phyloP scores from a whole-genome alignment of 2,113 vertebrate species.

The Synodontis membranacea region DNA sequence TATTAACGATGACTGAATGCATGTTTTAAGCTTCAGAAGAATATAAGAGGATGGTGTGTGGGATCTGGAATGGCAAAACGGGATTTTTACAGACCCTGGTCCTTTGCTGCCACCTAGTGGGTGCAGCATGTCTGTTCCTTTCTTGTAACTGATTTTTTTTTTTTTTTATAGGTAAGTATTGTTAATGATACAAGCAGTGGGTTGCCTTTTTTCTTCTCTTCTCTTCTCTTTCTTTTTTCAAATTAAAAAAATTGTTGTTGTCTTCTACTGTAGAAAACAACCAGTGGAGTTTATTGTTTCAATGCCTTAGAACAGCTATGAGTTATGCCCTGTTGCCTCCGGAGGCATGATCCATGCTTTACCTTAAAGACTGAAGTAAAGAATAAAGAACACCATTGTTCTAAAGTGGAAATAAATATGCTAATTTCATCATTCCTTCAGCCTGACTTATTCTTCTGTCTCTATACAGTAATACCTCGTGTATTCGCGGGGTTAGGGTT shows the following conservation, averaged over 20 bases:
- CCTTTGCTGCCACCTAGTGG: constrained; percentile 34
- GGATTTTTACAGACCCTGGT: background rate
- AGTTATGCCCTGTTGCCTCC: background rate
- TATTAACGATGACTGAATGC: background rate
- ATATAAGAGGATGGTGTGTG: background rate
- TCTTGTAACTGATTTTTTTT: background rate
- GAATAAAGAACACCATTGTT: background rate
- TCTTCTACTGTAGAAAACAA: background rate
- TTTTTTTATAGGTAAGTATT: background rate
- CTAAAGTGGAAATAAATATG: background rate
- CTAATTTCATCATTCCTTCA: background rate
- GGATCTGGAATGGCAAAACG: background rate
- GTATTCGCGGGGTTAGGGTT: too few species aligned
- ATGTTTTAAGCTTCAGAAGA: background rate
- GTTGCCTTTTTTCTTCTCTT: background rate
- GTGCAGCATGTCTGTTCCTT: background rate
- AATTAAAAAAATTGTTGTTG: too few species aligned
- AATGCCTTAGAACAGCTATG: background rate
- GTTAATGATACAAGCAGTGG: background rate
- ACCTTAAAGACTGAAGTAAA: background rate
- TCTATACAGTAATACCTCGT: too few species aligned
- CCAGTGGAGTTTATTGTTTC: background rate
- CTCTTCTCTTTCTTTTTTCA: background rate
- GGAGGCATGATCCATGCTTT: background rate
- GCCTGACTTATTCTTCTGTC: background rate